Conservation (phyloP, 2,113 vertebrate species). For the Sander vitreus region DNA sequence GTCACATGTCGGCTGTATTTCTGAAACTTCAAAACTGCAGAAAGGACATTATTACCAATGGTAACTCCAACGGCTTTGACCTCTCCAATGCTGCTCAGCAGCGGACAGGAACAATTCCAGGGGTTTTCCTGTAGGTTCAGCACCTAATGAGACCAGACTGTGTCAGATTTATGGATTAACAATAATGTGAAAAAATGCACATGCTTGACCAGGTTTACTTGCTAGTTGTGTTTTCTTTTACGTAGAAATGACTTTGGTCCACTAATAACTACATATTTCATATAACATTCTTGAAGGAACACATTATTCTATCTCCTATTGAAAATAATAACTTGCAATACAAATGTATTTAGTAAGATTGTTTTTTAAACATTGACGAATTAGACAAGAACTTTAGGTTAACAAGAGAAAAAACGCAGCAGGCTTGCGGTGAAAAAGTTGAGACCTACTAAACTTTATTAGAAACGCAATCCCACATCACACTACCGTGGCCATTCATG, state of each 20-base stretch:
- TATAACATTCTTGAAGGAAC: not conserved
- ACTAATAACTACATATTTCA: not conserved
- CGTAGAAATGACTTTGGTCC: not conserved
- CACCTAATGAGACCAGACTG: constrained; percentile 45
- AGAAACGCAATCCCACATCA: too few species aligned
- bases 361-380: not conserved
- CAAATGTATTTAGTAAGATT: not conserved
- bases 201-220: not conserved
- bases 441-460: too few species aligned
- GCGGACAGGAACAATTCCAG: constrained; percentile 88
- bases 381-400: not conserved
- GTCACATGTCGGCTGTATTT: not conserved
- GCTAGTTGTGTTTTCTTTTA: not conserved
- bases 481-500: too few species aligned
- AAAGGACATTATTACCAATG: constrained; percentile 81
- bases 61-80: constrained; percentile 71
- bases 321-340: not conserved
- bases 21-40: not conserved
- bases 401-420: not conserved
- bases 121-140: constrained; percentile 87
- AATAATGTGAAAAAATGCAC: not conserved
- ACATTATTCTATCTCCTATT: not conserved
- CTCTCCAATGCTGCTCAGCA: constrained; percentile 78
- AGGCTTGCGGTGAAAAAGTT: too few species aligned
- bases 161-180: not conserved